A percentile compares a stretch with the other conserved stretches of the same genome.
phyloP scores from a whole-genome alignment of 2,797 vertebrate genomes.

The Rallus crepitans region DNA sequence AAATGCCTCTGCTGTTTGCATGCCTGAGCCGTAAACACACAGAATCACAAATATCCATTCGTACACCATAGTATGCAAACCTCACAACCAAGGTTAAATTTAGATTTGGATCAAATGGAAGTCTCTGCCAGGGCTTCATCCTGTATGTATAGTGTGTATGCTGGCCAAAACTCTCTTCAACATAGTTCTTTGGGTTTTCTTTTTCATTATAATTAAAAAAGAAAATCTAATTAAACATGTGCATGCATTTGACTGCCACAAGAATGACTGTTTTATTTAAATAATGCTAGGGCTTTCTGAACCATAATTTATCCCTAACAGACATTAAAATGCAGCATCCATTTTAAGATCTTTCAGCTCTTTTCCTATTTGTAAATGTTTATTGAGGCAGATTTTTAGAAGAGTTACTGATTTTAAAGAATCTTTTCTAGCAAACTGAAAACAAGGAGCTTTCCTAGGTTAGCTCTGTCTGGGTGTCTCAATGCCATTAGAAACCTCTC shows the following conservation, averaged over 20 bases:
- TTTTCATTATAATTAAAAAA: not conserved
- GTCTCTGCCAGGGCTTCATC: not conserved
- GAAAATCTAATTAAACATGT: not conserved
- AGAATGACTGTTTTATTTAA: not conserved
- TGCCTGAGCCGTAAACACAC: not conserved
- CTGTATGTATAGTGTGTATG: not conserved
- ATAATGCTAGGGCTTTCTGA: constrained; percentile 12
- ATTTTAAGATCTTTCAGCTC: not conserved
- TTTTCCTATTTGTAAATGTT: constrained; percentile 55
- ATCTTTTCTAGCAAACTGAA: constrained; percentile 66
- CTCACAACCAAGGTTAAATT: not conserved
- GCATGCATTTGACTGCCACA: not conserved
- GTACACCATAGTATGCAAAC: not conserved
- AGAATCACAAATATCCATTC: not conserved
- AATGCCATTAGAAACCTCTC: constrained; percentile 70
- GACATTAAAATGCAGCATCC: constrained; percentile 29
- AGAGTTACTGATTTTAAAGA: constrained; percentile 65
- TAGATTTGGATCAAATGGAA: not conserved
- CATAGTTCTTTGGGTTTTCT: not conserved
- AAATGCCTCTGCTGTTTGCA: not conserved
- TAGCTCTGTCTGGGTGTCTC: constrained; percentile 63
- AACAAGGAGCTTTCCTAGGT: constrained; percentile 69
- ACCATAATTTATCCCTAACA: constrained; percentile 2
- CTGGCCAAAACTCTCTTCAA: not conserved
- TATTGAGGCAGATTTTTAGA: constrained; percentile 57